A percentile compares a stretch with the other conserved stretches of the same genome.
These are phyloP conservation scores for Eurystomus glaucurus DNA, from an alignment of 2,797 vertebrate genomes.

Conservation along the genomic window DNA sequence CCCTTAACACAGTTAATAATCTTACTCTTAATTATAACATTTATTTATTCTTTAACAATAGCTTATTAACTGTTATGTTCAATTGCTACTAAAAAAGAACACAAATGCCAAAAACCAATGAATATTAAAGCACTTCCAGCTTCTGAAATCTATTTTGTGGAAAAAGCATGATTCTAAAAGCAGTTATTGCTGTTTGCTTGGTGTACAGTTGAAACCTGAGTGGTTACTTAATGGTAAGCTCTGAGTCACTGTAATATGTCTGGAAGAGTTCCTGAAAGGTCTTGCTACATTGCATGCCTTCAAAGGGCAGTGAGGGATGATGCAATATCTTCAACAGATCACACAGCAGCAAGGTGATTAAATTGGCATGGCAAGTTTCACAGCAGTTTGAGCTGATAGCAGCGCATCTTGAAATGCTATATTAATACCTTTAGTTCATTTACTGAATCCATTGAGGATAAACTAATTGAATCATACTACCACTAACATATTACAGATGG, in stretches of 20 bases:
- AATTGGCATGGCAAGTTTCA: conserved; percentile 24
- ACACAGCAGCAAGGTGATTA: neutral
- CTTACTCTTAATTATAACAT: neutral
- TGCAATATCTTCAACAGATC: neutral
- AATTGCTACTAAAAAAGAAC: neutral
- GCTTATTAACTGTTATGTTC: neutral
- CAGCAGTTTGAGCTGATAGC: conserved; percentile 1
- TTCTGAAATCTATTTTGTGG: neutral
- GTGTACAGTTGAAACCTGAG: neutral
- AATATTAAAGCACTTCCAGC: neutral
- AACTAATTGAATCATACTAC: neutral
- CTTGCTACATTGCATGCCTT: neutral
- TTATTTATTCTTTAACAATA: neutral
- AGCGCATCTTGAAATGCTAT: neutral
- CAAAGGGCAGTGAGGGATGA: neutral
- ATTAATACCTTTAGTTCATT: neutral
- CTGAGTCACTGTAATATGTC: neutral
- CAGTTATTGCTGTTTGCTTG: neutral
- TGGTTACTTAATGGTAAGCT: conserved; percentile 18
- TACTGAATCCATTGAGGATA: neutral
- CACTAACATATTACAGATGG: neutral
- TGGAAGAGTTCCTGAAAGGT: conserved; percentile 1
- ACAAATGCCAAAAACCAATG: neutral
- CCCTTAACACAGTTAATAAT: neutral
- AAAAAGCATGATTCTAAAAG: neutral